Base-by-base conservation (phyloP, 2,888 invertebrate genomes). In the Campoletis raptor region DNA sequence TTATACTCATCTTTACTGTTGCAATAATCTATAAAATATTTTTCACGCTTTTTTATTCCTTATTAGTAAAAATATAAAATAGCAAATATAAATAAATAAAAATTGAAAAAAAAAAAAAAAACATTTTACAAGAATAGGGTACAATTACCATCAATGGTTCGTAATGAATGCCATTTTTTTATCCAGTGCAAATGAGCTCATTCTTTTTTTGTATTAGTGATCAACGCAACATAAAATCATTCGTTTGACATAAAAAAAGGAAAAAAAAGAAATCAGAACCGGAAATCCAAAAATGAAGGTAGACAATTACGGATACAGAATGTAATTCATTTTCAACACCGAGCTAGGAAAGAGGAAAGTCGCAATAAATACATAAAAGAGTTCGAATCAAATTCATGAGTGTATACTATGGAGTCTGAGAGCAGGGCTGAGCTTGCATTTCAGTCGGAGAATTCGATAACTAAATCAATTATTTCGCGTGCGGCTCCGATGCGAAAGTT, bases 401-500 rank as follows among this genome's bases (percentile, higher is more conserved):
- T 70, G 81, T 88, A 30, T 30, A 87, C 70, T 67, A 80, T 86
- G 90, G 89, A 89, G 86, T 86, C 70, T 42, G 30, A 72, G 5
- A 48, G 30, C 30, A 30, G 70, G 72, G 86, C 88, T 84, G 88
- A 91, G 89, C 90, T 92, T 86, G 89, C 90, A 90, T 89, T 89
- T 89, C 87, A 89, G 81, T 89, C 87, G 42, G 89, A 90, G 86
- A 90, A 89, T 93, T 90, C 91, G 91, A 92, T 92, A 92, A 92
- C 93, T 92, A 92, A 93, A 91, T 90, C 92, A 92, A 93, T 93
- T 93, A 92, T 91, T 90, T 89, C 66, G 84, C 81, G 82, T 88
- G 72, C 81, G 85, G 88, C 80, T 45, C 57, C 90, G 88, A 92
- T 92, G 90, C 90, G 88, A 92, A 92, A 92, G 91, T 93, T 93